phyloP scores from a whole-genome alignment of 2,113 vertebrate genomes.

The Orientallactaga bullata region DNA sequence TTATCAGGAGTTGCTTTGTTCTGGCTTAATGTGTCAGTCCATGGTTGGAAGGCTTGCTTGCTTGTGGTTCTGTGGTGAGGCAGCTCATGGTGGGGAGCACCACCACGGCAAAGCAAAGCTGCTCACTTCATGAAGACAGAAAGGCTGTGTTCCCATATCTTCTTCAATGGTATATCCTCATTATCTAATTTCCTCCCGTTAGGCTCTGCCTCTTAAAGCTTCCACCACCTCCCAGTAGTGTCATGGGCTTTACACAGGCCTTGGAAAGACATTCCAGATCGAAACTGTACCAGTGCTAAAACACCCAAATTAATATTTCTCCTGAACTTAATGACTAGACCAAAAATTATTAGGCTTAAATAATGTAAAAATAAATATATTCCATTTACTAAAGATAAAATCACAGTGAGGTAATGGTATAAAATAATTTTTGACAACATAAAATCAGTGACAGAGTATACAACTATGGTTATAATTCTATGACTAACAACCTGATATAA shows the following conservation, averaged over 20 bases:
- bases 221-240: neutral
- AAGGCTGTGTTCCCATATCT: neutral
- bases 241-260: neutral
- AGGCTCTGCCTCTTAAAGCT: accelerated
- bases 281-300: neutral
- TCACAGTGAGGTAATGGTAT: conserved; percentile 4
- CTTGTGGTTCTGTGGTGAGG: neutral
- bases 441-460: conserved; percentile 18
- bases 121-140: too few relatives aligned
- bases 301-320: neutral
- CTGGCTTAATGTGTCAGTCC: neutral
- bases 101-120: neutral
- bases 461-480: neutral
- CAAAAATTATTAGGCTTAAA: conserved; percentile 14
- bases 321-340: neutral
- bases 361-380: conserved; percentile 31
- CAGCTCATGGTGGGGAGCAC: too few relatives aligned
- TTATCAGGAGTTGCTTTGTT: neutral
- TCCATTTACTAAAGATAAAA: neutral
- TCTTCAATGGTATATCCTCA: neutral
- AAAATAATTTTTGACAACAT: conserved; percentile 35
- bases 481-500: neutral
- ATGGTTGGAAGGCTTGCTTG: neutral
- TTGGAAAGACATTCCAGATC: neutral
- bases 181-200: neutral